Conservation (phyloP, 2,888 invertebrate genomes). For the Ichneumoninae sp. region DNA sequence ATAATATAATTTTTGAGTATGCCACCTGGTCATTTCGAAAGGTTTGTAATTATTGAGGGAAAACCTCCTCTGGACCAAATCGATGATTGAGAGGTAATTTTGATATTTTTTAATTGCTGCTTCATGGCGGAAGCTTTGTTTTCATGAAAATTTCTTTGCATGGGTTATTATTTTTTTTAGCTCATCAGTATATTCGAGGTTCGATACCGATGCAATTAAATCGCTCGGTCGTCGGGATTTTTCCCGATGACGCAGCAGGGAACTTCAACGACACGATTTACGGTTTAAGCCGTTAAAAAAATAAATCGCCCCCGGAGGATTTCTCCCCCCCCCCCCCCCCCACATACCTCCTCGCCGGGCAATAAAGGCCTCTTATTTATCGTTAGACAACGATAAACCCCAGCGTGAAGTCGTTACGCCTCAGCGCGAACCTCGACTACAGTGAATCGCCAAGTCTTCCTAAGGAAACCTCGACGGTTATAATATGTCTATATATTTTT, state of each 20-base stretch:
- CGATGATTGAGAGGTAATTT: conserved; percentile 1
- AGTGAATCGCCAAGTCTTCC: conserved; percentile 9
- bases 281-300: conserved; percentile 40
- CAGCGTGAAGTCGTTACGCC: conserved; percentile 33
- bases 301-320: conserved; percentile 22
- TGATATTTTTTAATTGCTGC: background rate
- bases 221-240: background rate
- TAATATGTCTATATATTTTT: background rate
- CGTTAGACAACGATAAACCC: conserved; percentile 47
- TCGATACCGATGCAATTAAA: conserved; percentile 40
- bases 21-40: background rate
- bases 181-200: background rate
- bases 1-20: background rate
- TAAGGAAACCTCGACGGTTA: background rate
- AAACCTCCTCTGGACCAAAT: background rate
- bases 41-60: background rate
- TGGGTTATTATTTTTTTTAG: background rate
- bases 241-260: conserved; percentile 8
- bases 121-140: background rate
- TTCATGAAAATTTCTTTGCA: background rate
- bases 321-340: background rate
- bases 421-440: conserved; percentile 19
- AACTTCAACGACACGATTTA: conserved; percentile 34
- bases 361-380: conserved; percentile 52
- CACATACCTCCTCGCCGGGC: background rate